Evolutionary conservation across 2,113 vertebrate genomes (phyloP).

Genomic region (Monarcha castaneiventris): DNA sequence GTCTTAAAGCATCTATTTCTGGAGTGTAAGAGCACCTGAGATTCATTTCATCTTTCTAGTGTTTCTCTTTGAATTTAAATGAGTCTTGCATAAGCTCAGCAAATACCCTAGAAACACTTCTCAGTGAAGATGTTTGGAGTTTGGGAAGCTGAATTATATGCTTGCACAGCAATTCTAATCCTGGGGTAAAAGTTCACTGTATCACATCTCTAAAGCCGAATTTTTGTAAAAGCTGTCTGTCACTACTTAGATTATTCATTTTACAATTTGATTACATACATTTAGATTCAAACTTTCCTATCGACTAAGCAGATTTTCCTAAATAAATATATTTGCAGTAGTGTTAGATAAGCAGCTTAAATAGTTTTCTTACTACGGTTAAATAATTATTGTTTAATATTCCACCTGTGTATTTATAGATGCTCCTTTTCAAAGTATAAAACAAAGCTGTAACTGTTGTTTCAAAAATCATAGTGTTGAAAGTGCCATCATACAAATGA

Average conservation of each 20-base stretch:
- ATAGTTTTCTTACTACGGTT: slow-evolving; percentile 23
- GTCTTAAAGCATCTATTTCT: slow-evolving; percentile 34
- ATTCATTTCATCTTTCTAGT: slow-evolving; percentile 44
- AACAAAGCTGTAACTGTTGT: neutral
- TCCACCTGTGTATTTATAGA: neutral
- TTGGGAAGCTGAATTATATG: slow-evolving; percentile 10
- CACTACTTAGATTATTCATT: neutral
- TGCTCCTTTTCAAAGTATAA: neutral
- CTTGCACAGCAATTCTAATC: slow-evolving; percentile 45
- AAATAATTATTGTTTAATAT: slow-evolving; percentile 23
- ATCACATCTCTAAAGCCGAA: neutral
- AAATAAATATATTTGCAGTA: neutral
- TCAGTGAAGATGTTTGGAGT: neutral
- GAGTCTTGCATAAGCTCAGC: slow-evolving; percentile 16
- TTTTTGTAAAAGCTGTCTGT: neutral
- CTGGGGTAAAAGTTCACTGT: slow-evolving; percentile 25
- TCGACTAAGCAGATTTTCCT: neutral
- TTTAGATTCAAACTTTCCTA: neutral
- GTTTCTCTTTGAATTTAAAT: slow-evolving; percentile 57
- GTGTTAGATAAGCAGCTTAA: slow-evolving; percentile 1
- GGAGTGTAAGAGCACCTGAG: slow-evolving; percentile 30
- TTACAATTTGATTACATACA: neutral
- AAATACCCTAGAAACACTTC: slow-evolving; percentile 32
- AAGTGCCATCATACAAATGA: slow-evolving; percentile 12
- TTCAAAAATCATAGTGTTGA: slow-evolving; percentile 11